Evolutionary conservation across 2,797 vertebrate genomes (phyloP), one percentile per base, ranked within the genome.

Genomic region (Macrochelys suwanniensis): DNA sequence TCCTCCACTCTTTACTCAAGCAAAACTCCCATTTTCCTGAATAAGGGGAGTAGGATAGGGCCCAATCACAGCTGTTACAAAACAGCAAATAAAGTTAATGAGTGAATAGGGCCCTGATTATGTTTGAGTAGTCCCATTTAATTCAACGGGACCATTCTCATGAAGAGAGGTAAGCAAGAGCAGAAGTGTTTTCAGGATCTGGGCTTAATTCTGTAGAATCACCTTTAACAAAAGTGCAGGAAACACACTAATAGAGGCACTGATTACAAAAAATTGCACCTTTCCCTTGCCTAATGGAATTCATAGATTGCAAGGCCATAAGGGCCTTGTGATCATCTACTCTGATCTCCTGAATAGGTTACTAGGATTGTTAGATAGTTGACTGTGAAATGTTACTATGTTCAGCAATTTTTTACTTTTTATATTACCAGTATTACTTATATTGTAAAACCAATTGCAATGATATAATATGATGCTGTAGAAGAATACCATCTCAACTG

Each of bases 1-100:
- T 82, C 3, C 5, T 25, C 28, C 11, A 17, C 15, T 85, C 1
- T 54, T 54, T 79, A 50, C 57, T 84, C 21, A 59, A 3, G 47
- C 1, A 49, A 59, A 84, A 1, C 65, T 87, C 33, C 42, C 3
- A 16, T 79, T 84, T 94, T 42, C 6, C 47, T 13, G 3, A 47
- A 25, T 47, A 19, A 0, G 0, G 4, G 42, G 45, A 37, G 13
- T 26, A 82, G 49, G n/a, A 94, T 23, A 3, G 53, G 6, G 42
- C 25, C 49, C 78, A 91, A 50, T 26, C 82, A 89, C 16, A 65
- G 25, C 7, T 89, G 10, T 8, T 92, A 7, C 26, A 80, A 85
- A 85, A 16, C 1, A 54, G 50, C 61, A 59, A 81, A 54, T 65
- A 26, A 51, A 15, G 5, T 80, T 71, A 50, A 93, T 79, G 26